phyloP scores from a whole-genome alignment of 2,888 invertebrate genomes.

The Silvanus unidentatus region DNA sequence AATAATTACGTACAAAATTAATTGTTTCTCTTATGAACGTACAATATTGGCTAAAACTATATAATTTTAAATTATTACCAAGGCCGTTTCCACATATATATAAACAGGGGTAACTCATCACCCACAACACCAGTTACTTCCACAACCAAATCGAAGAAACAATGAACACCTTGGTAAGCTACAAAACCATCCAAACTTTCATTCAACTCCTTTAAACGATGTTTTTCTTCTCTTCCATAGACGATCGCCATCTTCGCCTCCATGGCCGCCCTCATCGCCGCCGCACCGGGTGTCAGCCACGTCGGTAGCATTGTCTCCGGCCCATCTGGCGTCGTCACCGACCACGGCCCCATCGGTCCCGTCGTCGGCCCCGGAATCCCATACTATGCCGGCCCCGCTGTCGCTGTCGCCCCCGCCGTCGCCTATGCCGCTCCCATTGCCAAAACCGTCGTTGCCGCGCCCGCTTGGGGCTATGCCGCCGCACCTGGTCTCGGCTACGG shows the following conservation, averaged over 20 bases:
- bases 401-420: constrained; percentile 3
- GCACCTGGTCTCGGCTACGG: constrained; percentile 6
- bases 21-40: no score
- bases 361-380: neutral
- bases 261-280: neutral
- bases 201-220: neutral
- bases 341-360: constrained; percentile 8
- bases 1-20: no score
- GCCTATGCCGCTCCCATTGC: constrained; percentile 12
- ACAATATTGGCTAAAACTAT: no score
- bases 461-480: constrained; percentile 6
- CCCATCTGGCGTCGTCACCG: constrained; percentile 16
- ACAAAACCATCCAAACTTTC: neutral
- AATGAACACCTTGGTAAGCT: constrained; percentile 2
- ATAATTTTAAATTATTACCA: no score
- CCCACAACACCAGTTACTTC: no score
- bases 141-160: neutral
- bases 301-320: constrained; percentile 11
- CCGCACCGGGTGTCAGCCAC: neutral
- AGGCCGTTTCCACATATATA: no score
- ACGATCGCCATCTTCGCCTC: neutral
- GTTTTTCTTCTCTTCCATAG: no score
- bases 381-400: constrained; percentile 12
- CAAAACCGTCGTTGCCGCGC: constrained; percentile 7
- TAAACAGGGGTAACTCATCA: no score